Base-by-base conservation (phyloP, 2,888 invertebrate species). In the Lomographa bimaculata region DNA sequence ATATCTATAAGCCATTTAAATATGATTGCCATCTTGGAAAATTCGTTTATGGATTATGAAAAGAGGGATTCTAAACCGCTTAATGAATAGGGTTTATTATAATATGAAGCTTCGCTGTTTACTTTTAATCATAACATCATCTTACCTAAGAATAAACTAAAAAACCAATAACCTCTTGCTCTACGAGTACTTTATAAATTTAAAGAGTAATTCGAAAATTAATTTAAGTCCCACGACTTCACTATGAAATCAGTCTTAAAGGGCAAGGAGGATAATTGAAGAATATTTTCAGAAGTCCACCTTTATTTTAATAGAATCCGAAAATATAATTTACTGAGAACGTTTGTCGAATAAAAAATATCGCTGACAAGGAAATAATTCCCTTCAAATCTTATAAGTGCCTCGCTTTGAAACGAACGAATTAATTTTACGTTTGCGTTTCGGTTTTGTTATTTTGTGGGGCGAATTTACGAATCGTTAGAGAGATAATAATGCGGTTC, bases 401-500 rank as follows among this genome's bases (percentile, higher is more conserved):
- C 47, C 36, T 43, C 48, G 46, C 55, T 53, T 46, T 33, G 55
- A 56, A 57, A 55, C 33, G 53, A 63, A 58, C 55, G 50, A 64
- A 65, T 69, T 71, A 66, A 71, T 72, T 65, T 62, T 52, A 56
- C 55, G 56, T 61, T 59, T 60, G 53, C 56, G 50, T 71, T 70
- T 55, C 14, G 59, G 57, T 68, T 64, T 62, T 54, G 42, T 36
- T 32, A 32, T 36, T 37, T 30, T 9, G 49, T 50, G 59, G 55
- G 64, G 64, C 61, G 71, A 71, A 69, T 71, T 71, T 57, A 69
- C 66, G 65, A 61, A 46, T 58, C 64, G 64, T 48, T 66, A 58
- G 57, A 52, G 65, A 65, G 57, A 64, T 72, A 71, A 64, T 72
- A 71, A 69, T 69, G 65, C 59, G 57, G 69, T 63, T 62, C 61